Evolutionary conservation across 2,888 invertebrate species (phyloP).

Genomic region (Pristionchus arcanus): DNA sequence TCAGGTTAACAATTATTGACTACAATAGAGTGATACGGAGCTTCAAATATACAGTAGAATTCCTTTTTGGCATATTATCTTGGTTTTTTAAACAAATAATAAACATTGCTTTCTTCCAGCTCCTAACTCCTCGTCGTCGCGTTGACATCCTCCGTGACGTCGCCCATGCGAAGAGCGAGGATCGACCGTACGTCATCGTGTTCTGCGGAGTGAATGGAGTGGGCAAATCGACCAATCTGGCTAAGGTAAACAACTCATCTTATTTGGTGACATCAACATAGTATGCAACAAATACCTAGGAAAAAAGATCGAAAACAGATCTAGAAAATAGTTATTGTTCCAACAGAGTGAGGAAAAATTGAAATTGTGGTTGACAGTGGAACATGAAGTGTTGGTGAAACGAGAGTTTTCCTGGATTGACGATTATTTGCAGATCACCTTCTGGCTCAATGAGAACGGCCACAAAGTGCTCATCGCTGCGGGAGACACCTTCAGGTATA

Average conservation of each 20-base stretch:
- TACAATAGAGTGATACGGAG: too few species aligned
- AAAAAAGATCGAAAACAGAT: too few species aligned
- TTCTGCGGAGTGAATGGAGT: constrained; percentile 99
- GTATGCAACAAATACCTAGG: too few species aligned
- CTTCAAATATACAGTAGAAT: too few species aligned
- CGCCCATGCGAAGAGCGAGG: constrained; percentile 88
- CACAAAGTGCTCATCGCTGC: constrained; percentile 96
- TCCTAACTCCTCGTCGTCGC: constrained; percentile 94
- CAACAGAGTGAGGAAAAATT: not conserved
- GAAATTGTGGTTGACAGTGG: not conserved
- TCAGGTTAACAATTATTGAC: constrained; percentile 78
- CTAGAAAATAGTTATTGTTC: not conserved
- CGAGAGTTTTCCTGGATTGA: too few species aligned
- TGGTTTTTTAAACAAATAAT: too few species aligned
- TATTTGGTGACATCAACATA: too few species aligned
- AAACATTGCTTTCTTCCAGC: constrained; percentile 81
- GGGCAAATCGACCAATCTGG: constrained; percentile 98
- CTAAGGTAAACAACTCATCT: constrained; percentile 84
- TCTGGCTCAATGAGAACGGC: constrained; percentile 98
- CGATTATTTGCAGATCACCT: constrained; percentile 86
- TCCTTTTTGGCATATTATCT: too few species aligned
- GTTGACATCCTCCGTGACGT: constrained; percentile 97
- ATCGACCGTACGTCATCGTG: constrained; percentile 94
- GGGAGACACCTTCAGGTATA: constrained; percentile 91
- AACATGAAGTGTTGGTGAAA: not conserved